Evolutionary conservation across 2,113 vertebrate species (phyloP).

Genomic region (Ictidomys tridecemlineatus): DNA sequence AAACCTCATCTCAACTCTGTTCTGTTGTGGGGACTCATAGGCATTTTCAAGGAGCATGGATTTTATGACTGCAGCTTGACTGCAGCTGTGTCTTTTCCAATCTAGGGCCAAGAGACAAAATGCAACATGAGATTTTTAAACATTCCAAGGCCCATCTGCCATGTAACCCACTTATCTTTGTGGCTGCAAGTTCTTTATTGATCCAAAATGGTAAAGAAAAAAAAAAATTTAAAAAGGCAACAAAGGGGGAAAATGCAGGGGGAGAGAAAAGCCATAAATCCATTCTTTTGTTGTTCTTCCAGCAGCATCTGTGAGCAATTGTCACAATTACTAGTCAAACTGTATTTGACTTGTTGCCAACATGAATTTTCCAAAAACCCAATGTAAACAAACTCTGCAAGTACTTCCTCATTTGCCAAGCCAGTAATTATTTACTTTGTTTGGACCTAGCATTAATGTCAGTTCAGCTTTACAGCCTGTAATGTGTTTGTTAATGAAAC

Average conservation of each 20-base stretch:
- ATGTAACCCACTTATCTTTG: constrained; percentile 87
- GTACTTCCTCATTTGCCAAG: constrained; percentile 90
- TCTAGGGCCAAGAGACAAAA: constrained; percentile 88
- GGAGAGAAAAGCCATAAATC: constrained; percentile 87
- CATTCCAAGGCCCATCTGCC: constrained; percentile 89
- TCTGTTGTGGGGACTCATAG: constrained; percentile 61
- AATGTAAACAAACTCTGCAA: constrained; percentile 93
- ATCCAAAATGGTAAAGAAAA: constrained; percentile 85
- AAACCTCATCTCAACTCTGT: constrained; percentile 50
- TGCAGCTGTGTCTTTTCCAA: constrained; percentile 90
- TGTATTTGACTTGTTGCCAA: constrained; percentile 91
- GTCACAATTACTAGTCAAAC: constrained; percentile 92
- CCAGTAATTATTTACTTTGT: constrained; percentile 93
- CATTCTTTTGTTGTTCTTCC: constrained; percentile 91
- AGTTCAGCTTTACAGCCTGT: constrained; percentile 90
- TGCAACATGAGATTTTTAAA: constrained; percentile 89
- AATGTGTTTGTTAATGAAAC: constrained; percentile 92
- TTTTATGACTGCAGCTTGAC: constrained; percentile 90
- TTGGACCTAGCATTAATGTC: constrained; percentile 91
- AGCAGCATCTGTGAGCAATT: constrained; percentile 94
- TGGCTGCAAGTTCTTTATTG: constrained; percentile 87
- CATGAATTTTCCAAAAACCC: constrained; percentile 90
- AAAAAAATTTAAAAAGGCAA: constrained; percentile 82
- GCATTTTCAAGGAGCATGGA: constrained; percentile 81
- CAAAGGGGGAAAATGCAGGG: constrained; percentile 87